A percentile compares a stretch with the other conserved stretches of the same genome.
These are phyloP conservation scores for Drosophila lacertosa DNA, from an alignment of 1,140 invertebrate species.

Conservation along the genomic window DNA sequence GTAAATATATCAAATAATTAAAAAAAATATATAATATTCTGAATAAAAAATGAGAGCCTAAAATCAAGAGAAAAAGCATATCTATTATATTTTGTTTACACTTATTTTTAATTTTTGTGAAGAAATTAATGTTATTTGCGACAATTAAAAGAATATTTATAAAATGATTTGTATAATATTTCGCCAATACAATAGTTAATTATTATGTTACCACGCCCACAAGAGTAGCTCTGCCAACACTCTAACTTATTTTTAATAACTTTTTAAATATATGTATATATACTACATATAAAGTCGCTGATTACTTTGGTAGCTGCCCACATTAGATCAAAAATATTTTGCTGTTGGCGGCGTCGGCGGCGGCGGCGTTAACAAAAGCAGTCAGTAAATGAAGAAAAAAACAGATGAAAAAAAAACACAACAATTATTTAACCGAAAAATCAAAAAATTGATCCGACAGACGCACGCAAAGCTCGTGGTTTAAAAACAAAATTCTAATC, in stretches of 20 bases:
- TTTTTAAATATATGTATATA: neutral
- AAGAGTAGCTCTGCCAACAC: neutral
- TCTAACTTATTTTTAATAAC: slow-evolving; percentile 13
- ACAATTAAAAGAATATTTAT: no score
- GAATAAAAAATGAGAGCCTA: no score
- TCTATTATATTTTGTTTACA: no score
- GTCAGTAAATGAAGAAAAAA: neutral
- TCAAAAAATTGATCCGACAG: slow-evolving; percentile 17
- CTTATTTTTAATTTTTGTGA: no score
- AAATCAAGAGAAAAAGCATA: no score
- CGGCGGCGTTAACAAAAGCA: slow-evolving; percentile 17
- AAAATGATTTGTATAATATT: no score
- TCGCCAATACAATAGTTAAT: neutral
- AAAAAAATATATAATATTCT: no score
- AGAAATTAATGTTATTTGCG: no score
- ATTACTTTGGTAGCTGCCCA: neutral
- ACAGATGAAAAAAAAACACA: slow-evolving; percentile 19
- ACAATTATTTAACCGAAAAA: slow-evolving; percentile 12
- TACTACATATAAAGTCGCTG: neutral
- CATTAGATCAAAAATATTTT: slow-evolving; percentile 8
- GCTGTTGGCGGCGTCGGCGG: slow-evolving; percentile 21
- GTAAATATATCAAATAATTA: no score
- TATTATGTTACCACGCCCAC: neutral
- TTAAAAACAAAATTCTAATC: slow-evolving; percentile 68
- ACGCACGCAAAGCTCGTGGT: slow-evolving; percentile 39